Base-by-base conservation (phyloP, 2,797 vertebrate species). In the Hippocampus kuda region DNA sequence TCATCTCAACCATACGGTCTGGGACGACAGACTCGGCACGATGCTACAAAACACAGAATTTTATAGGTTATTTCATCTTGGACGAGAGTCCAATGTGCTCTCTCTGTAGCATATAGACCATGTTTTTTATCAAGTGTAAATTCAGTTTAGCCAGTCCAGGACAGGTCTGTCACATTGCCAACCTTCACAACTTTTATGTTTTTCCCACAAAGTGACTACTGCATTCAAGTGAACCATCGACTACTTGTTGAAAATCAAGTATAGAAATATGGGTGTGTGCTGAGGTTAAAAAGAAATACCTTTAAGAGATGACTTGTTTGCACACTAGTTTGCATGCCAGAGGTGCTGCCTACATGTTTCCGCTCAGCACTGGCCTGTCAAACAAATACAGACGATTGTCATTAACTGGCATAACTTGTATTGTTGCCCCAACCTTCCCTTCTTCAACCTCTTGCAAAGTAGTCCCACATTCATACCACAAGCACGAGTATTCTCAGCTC, bases 311-410 rank as follows among this genome's bases (percentile, higher is more conserved):
- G 67, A 72, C 96, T 98, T 56, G 96, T 98, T 80, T 93, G 76
- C 73, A 98, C 93, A 0, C 95, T 98, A 72, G 92, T 94, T 86
- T 95, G 94, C 96, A 98, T 98, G 60, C 97, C 96, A 0, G 76
- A 90, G 0, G 95, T 98, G 89, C 97, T 98, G 75, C 92, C 90
- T 0, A 91, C 88, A 0, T 68, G 88, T 75, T 99, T 98, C 78
- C 85, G 90, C 74, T 96, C 93, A 0, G 91, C 89, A 3, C 92
- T 97, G 51, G 94, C 96, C 97, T 98, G 77, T 48, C 20, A 68
- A 81, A 70, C 7, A 66, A 71, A 27, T 22, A 41, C 13, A 18
- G 7, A 13, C 30, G 42, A 26, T 24, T 41, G 44, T 24, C 44
- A 20, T 20, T 8, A 57, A 57, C 30, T 26, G 59, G 41, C 41